A percentile compares a stretch with the other conserved stretches of the same genome.
Conservation (phyloP, 2,888 invertebrate genomes). For the Mythimna albipuncta region DNA sequence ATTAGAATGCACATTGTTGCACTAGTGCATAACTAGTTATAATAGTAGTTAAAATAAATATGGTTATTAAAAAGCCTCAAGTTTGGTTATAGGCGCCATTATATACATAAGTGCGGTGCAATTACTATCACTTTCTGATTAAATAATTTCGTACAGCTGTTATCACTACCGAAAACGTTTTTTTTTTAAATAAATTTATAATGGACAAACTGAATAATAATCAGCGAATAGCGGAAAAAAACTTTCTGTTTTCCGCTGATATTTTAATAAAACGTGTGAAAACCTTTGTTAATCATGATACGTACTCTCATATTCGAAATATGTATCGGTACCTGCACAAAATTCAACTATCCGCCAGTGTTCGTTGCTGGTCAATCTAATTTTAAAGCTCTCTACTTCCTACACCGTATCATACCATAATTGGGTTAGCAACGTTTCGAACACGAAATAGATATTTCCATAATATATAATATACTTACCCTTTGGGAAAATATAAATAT, state of each 20-base stretch:
- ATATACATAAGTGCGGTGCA: no score
- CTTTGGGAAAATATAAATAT: no score
- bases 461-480: no score
- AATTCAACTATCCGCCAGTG: slow-evolving; percentile 21
- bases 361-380: slow-evolving; percentile 46
- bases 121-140: neutral
- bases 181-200: slow-evolving; percentile 6
- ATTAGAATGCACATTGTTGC: no score
- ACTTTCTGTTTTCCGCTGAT: slow-evolving; percentile 21
- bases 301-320: slow-evolving; percentile 35
- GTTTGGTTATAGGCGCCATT: no score
- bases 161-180: slow-evolving; percentile 2
- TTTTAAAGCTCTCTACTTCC: slow-evolving; percentile 22
- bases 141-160: slow-evolving; percentile 3
- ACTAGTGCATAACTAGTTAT: no score
- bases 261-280: slow-evolving; percentile 46
- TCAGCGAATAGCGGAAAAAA: slow-evolving; percentile 27
- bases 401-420: no score
- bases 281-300: slow-evolving; percentile 43
- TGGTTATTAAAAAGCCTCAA: no score
- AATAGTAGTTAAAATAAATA: no score
- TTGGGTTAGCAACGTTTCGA: no score
- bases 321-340: slow-evolving; percentile 44
- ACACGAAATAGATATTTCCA: no score
- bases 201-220: slow-evolving; percentile 22